Conservation (phyloP, 2,888 invertebrate species). For the Cotesia congregata region DNA sequence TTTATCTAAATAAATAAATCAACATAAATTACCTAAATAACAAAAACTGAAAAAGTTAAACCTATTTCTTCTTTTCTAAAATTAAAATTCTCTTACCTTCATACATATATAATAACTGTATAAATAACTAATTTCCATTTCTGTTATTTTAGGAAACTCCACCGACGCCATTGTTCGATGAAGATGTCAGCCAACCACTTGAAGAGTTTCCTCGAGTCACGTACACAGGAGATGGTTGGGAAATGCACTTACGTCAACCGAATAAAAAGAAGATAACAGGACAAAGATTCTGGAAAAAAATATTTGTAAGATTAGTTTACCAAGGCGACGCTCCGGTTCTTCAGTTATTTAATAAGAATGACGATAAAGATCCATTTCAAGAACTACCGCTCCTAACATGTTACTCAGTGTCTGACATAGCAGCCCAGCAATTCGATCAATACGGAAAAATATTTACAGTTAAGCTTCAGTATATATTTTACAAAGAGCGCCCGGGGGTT, state of each 20-base stretch:
- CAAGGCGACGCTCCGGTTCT: slow-evolving; percentile 88
- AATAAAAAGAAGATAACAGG: slow-evolving; percentile 97
- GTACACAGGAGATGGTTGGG: slow-evolving; percentile 91
- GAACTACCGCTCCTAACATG: slow-evolving; percentile 94
- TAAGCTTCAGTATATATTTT: slow-evolving; percentile 96
- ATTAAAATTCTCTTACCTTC: background rate
- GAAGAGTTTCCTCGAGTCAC: slow-evolving; percentile 89
- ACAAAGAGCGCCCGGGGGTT: slow-evolving; percentile 97
- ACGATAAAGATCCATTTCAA: slow-evolving; percentile 93
- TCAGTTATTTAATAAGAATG: slow-evolving; percentile 85
- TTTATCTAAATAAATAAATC: background rate
- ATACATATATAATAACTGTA: background rate
- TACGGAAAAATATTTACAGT: slow-evolving; percentile 99
- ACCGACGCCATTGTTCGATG: slow-evolving; percentile 94
- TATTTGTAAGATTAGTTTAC: slow-evolving; percentile 84
- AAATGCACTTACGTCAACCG: slow-evolving; percentile 95
- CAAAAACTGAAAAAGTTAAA: no score
- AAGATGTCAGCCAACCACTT: slow-evolving; percentile 91
- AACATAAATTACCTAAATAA: background rate
- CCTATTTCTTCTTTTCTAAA: no score
- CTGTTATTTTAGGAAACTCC: slow-evolving; percentile 85
- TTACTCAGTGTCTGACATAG: slow-evolving; percentile 94
- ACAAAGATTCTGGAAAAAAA: slow-evolving; percentile 97
- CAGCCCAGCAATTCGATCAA: slow-evolving; percentile 98
- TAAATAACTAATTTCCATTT: slow-evolving; percentile 6